Evolutionary conservation across 23 tunicate species (phyloP), one percentile per base, ranked within the genome.

Genomic region (Halocynthia aurantium): DNA sequence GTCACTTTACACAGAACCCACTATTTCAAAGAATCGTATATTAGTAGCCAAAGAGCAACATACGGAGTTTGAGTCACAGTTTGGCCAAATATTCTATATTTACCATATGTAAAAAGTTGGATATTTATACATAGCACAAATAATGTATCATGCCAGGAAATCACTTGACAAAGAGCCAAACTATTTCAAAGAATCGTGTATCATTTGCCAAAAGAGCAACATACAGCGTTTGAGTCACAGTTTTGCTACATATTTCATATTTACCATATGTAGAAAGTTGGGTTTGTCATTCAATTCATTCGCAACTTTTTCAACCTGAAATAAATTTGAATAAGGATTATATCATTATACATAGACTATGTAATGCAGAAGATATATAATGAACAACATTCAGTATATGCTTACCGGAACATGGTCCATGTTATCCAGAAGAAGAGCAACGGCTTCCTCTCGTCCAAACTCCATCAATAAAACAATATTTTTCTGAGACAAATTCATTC

Each of bases 391-490:
- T 19, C 72, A 20, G 20, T 49, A 72, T 15, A 72, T 0, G 13
- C 83, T 79, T 76, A 91, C 97, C 70, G 90, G 97, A 6, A 91
- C 91, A 82, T 85, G 80, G 52, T 82, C 97, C 83, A 85, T 91
- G 65, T 91, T 83, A 65, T 91, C 97, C 54, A 91, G 77, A 12
- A 91, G 78, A 52, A 91, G 67, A 63, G 62, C 89, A 40, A 91
- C 85, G 10, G 97, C 97, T 77, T 91, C 81, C 10, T 66, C 71
- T 11, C 71, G 55, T 22, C 86, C 83, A 66, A 91, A 91, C 57
- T 72, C 62, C 97, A 91, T 91, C 67, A 91, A 69, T 6, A 84
- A 81, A 7, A 91, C 55, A 56, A 91, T 77, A 57, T 91, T 85
- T 57, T 91, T 83, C 97, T 91, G 75, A 5, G 62, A 88, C 21